Percentiles rank a stretch among this genome's conserved stretches.
Evolutionary conservation across 2,113 vertebrate genomes (phyloP).

Genomic region (Amia ocellicauda): DNA sequence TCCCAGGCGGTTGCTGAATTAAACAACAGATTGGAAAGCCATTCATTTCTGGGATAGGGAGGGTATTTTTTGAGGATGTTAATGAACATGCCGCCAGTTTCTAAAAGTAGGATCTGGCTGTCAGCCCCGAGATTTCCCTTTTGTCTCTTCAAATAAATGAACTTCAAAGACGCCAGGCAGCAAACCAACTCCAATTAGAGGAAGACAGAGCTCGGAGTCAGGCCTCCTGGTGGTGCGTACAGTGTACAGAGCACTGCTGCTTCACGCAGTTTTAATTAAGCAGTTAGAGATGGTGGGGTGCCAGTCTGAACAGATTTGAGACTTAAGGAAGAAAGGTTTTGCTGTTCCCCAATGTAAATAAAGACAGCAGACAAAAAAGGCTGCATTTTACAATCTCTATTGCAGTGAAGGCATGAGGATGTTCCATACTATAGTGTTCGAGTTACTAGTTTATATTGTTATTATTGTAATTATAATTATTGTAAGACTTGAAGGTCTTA

Average conservation of each 20-base stretch:
- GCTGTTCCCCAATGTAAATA: too few relatives aligned
- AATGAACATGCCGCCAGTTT: neutral
- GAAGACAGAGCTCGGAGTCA: constrained; percentile 24
- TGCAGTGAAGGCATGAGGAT: too few relatives aligned
- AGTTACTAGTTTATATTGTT: too few relatives aligned
- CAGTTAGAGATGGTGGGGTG: constrained; percentile 51
- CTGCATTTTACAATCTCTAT: too few relatives aligned
- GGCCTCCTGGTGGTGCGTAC: neutral
- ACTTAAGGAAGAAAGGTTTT: too few relatives aligned
- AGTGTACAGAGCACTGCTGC: constrained; percentile 21
- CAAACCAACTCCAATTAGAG: constrained; percentile 32
- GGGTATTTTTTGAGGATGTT: neutral
- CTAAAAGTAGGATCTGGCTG: constrained; percentile 1
- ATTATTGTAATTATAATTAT: too few relatives aligned
- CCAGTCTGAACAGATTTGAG: constrained; percentile 43
- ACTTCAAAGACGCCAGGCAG: constrained; percentile 25
- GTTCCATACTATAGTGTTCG: too few relatives aligned
- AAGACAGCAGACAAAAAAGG: too few relatives aligned
- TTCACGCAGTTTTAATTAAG: constrained; percentile 65
- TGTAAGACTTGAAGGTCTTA: too few relatives aligned
- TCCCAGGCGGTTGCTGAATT: too few relatives aligned
- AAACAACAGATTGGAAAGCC: neutral
- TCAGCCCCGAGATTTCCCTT: constrained; percentile 24
- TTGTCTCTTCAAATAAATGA: constrained; percentile 30
- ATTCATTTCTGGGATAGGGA: neutral